These are phyloP conservation scores for Brachirus orientalis DNA, from an alignment of 2,113 vertebrate genomes.

Conservation along the genomic window DNA sequence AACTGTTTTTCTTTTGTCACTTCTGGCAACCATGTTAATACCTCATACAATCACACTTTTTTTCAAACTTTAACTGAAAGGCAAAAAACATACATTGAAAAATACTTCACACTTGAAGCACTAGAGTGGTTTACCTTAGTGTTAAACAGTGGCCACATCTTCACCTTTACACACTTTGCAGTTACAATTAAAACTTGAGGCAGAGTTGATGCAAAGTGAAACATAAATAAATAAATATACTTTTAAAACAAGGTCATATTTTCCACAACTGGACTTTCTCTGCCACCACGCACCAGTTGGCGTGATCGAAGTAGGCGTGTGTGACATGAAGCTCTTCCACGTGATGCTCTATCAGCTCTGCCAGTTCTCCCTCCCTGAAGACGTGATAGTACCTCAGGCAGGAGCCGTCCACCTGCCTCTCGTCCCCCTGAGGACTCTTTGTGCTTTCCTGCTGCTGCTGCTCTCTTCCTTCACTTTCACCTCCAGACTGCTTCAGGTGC, in stretches of 20 bases:
- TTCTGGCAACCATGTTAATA: no score
- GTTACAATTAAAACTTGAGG: conserved; percentile 47
- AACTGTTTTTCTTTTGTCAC: no score
- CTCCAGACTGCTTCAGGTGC: conserved; percentile 34
- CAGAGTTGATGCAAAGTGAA: conserved; percentile 37
- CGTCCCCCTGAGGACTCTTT: conserved; percentile 40
- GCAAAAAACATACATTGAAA: no score
- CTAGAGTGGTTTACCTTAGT: neutral
- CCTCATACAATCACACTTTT: no score
- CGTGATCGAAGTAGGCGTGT: conserved; percentile 79
- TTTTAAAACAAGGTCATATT: conserved; percentile 60
- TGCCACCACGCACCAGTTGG: conserved; percentile 78
- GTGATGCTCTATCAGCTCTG: conserved; percentile 73
- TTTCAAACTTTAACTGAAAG: no score
- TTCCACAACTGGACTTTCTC: conserved; percentile 77
- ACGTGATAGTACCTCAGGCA: conserved; percentile 79
- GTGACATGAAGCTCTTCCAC: conserved; percentile 77
- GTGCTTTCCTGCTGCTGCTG: conserved; percentile 50
- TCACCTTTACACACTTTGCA: conserved; percentile 8
- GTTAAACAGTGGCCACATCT: conserved; percentile 21
- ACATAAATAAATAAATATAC: neutral
- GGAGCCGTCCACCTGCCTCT: conserved; percentile 44
- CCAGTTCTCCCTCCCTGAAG: conserved; percentile 81
- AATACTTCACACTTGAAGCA: no score
- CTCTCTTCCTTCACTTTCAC: conserved; percentile 34